A percentile compares a stretch with the other conserved stretches of the same genome.
phyloP scores from a whole-genome alignment of 1,140 invertebrate genomes.

The Zophobas atratus region DNA sequence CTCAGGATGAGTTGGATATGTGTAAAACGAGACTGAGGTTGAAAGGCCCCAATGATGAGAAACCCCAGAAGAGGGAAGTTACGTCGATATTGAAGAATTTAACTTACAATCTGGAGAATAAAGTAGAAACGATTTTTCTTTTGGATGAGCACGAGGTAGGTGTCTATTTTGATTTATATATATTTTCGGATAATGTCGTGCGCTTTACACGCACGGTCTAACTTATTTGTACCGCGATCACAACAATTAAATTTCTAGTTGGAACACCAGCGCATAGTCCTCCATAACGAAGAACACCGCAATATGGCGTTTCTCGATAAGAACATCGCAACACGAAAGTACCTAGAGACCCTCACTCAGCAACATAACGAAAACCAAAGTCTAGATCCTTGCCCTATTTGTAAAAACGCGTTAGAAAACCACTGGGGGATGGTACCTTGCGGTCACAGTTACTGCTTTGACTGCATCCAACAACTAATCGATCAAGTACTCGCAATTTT shows the following conservation, averaged over 20 bases:
- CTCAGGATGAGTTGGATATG: constrained; percentile 83
- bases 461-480: constrained; percentile 71
- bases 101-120: constrained; percentile 60
- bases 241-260: constrained; percentile 57
- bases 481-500: constrained; percentile 54
- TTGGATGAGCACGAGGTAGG: constrained; percentile 71
- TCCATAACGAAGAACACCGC: constrained; percentile 61
- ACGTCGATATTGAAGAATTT: constrained; percentile 58
- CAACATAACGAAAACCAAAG: constrained; percentile 64
- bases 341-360: constrained; percentile 68
- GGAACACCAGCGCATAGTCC: constrained; percentile 56
- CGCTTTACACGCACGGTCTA: too few species aligned
- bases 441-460: constrained; percentile 79
- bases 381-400: constrained; percentile 82
- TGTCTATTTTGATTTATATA: background rate
- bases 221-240: too few species aligned
- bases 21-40: constrained; percentile 78
- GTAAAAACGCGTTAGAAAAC: constrained; percentile 72
- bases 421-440: constrained; percentile 80
- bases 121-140: constrained; percentile 68
- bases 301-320: constrained; percentile 66
- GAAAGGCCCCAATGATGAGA: constrained; percentile 59
- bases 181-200: too few species aligned
- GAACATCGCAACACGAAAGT: constrained; percentile 66
- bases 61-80: constrained; percentile 57